These are phyloP conservation scores for Xylota segnis DNA, from an alignment of 2,888 invertebrate genomes.

Conservation along the genomic window DNA sequence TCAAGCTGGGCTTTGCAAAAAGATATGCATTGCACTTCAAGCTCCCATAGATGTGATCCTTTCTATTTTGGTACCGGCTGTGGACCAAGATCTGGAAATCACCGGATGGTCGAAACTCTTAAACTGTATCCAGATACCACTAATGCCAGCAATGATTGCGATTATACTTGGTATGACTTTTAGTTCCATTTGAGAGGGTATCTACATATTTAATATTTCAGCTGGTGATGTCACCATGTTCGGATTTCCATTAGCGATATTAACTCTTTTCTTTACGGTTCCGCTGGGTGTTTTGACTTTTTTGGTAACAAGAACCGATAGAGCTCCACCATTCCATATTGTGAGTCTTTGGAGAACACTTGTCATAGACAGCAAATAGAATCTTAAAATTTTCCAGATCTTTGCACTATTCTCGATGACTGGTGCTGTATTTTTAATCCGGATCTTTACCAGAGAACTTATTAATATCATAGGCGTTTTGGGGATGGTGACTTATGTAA, in stretches of 20 bases:
- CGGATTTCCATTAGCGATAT: slow-evolving; percentile 13
- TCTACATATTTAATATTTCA: background rate
- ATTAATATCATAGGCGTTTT: slow-evolving; percentile 86
- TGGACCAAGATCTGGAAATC: slow-evolving; percentile 85
- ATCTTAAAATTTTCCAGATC: slow-evolving; percentile 66
- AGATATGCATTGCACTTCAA: slow-evolving; percentile 80
- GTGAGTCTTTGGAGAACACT: slow-evolving; percentile 63
- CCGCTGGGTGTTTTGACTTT: slow-evolving; percentile 74
- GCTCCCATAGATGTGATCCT: slow-evolving; percentile 85
- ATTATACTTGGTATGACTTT: slow-evolving; percentile 27
- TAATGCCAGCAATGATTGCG: slow-evolving; percentile 82
- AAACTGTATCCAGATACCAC: slow-evolving; percentile 85
- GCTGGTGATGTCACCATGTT: background rate
- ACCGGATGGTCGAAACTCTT: slow-evolving; percentile 87
- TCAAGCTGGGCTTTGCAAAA: slow-evolving; percentile 5
- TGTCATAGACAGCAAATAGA: no score
- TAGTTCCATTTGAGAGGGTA: background rate
- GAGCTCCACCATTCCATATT: slow-evolving; percentile 78
- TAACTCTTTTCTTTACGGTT: slow-evolving; percentile 56
- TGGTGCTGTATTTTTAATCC: slow-evolving; percentile 86
- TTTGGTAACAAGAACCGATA: slow-evolving; percentile 77
- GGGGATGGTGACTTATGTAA: slow-evolving; percentile 86
- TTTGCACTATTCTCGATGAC: slow-evolving; percentile 77
- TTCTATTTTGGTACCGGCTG: slow-evolving; percentile 86
- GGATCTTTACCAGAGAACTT: slow-evolving; percentile 87